These are phyloP conservation scores for Crotalus helleri DNA, from an alignment of 2,113 vertebrate species.

Conservation along the genomic window DNA sequence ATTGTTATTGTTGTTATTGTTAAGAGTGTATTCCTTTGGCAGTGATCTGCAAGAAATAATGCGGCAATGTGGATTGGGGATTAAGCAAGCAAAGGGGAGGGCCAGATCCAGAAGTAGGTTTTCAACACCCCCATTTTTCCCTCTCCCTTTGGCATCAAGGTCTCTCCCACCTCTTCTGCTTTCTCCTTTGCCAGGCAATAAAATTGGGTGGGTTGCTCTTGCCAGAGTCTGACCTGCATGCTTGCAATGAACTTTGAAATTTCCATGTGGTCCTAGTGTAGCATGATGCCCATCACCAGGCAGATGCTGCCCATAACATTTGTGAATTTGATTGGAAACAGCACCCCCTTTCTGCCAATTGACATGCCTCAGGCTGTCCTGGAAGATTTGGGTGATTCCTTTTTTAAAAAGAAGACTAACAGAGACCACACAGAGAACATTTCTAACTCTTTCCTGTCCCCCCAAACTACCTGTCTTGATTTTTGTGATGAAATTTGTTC, in stretches of 20 bases:
- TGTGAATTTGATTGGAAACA: background rate
- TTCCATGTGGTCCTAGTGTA: background rate
- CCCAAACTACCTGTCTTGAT: background rate
- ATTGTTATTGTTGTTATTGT: background rate
- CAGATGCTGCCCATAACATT: background rate
- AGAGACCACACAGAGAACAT: background rate
- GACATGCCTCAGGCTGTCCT: background rate
- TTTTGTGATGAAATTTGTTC: background rate
- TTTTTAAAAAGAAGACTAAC: background rate
- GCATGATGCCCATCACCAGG: background rate
- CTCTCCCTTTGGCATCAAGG: background rate
- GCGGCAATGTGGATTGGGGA: background rate
- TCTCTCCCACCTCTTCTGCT: background rate
- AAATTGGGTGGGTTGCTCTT: background rate
- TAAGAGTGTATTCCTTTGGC: background rate
- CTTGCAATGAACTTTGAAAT: background rate
- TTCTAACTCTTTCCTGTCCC: background rate
- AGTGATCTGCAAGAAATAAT: background rate
- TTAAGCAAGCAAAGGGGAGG: background rate
- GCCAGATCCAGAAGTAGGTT: background rate
- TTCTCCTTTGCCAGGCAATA: background rate
- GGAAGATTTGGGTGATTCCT: background rate
- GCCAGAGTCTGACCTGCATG: background rate
- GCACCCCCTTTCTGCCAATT: background rate
- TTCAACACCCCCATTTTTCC: background rate